Evolutionary conservation across 1,140 invertebrate genomes (phyloP).

Genomic region (Leptinotarsa defecta): DNA sequence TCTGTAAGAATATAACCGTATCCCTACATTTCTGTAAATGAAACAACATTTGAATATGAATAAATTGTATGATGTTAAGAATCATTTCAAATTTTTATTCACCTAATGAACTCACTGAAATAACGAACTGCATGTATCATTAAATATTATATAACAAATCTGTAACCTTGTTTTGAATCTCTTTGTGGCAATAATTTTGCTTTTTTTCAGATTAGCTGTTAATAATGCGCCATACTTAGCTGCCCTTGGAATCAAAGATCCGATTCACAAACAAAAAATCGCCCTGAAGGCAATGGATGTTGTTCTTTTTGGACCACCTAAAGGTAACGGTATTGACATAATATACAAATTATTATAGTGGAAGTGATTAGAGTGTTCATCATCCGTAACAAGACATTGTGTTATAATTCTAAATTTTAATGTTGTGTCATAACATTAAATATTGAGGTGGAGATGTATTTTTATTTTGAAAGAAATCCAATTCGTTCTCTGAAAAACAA

Average conservation of each 20-base stretch:
- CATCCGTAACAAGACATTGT: conserved; percentile 2
- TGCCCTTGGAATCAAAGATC: conserved; percentile 93
- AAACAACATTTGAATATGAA: too few relatives aligned
- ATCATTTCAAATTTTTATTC: too few relatives aligned
- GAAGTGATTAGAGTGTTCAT: not conserved
- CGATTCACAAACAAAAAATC: conserved; percentile 95
- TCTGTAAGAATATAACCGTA: too few relatives aligned
- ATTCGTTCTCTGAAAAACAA: too few relatives aligned
- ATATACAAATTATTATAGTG: not conserved
- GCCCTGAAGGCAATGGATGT: conserved; percentile 96
- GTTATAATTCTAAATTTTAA: not conserved
- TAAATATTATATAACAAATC: conserved; percentile 8
- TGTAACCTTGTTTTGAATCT: not conserved
- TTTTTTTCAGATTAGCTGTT: conserved; percentile 77
- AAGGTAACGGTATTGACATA: conserved; percentile 67
- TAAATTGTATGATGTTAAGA: too few relatives aligned
- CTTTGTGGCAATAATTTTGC: not conserved
- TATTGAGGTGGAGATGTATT: not conserved
- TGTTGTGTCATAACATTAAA: not conserved
- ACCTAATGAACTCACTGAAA: too few relatives aligned
- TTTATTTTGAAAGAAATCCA: too few relatives aligned
- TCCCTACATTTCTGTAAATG: too few relatives aligned
- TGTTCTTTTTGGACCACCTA: conserved; percentile 95
- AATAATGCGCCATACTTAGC: conserved; percentile 88
- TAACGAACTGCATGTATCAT: not conserved